Evolutionary conservation across 2,888 invertebrate genomes (phyloP).

Genomic region (Aspidiotus destructor): DNA sequence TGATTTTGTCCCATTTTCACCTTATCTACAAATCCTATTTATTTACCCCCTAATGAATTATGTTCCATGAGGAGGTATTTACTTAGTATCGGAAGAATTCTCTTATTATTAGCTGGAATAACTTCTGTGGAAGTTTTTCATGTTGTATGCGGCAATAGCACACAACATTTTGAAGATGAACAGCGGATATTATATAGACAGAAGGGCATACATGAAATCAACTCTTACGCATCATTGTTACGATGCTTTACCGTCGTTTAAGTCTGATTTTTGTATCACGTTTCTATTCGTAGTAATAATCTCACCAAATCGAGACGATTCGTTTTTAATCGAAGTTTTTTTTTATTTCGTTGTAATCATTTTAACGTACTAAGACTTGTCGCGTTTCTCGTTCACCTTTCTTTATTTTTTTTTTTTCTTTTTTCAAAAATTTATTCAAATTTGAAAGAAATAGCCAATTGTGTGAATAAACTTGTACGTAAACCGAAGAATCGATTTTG

Average conservation of each 20-base stretch:
- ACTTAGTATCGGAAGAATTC: no score
- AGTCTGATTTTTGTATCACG: conserved; percentile 2
- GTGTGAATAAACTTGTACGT: background rate
- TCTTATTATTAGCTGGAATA: no score
- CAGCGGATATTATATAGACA: background rate
- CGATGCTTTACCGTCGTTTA: conserved; percentile 1
- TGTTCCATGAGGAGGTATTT: no score
- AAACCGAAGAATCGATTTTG: no score
- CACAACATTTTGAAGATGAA: background rate
- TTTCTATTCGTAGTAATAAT: background rate
- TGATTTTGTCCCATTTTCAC: no score
- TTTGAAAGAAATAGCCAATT: background rate
- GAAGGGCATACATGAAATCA: background rate
- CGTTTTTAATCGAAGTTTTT: background rate
- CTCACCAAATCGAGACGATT: background rate
- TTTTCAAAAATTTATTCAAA: background rate
- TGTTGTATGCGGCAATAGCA: no score
- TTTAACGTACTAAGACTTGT: background rate
- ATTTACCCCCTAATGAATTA: no score
- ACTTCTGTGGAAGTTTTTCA: no score
- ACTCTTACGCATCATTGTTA: background rate
- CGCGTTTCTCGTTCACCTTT: background rate
- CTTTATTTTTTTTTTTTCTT: background rate
- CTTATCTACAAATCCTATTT: no score
- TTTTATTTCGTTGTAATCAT: background rate